Percentiles rank a stretch among this genome's conserved stretches.
These are phyloP conservation scores for Streptopelia turtur DNA, from an alignment of 2,797 vertebrate species.

Conservation along the genomic window DNA sequence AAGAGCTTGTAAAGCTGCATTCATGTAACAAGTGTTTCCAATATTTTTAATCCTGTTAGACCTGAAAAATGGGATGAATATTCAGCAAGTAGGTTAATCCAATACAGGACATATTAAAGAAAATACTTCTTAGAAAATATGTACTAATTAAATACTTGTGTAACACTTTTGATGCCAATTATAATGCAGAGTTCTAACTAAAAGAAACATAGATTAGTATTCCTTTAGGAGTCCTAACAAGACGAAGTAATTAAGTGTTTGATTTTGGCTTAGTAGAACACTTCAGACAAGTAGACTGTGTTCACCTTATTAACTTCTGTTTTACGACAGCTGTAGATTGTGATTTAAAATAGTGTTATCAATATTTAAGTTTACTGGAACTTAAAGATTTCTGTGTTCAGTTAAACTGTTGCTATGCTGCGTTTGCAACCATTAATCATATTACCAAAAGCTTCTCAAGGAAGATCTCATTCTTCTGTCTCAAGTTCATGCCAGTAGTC, in stretches of 20 bases:
- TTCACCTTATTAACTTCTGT: not conserved
- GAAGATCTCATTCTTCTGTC: not conserved
- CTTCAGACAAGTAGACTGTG: not conserved
- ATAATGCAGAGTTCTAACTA: not conserved
- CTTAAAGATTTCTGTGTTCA: not conserved
- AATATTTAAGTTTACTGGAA: not conserved
- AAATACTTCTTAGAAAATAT: not conserved
- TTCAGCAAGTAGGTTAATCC: not conserved
- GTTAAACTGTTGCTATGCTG: not conserved
- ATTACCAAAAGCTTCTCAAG: not conserved
- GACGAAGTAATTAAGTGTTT: not conserved
- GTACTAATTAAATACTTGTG: not conserved
- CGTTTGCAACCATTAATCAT: not conserved
- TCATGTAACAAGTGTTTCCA: slow-evolving; percentile 99
- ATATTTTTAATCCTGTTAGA: slow-evolving; percentile 98
- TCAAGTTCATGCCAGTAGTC: not conserved
- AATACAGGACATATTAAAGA: not conserved
- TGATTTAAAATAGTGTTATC: not conserved
- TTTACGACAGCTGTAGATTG: not conserved
- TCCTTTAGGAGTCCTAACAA: not conserved
- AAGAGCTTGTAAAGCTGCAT: slow-evolving; percentile 96
- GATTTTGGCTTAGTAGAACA: not conserved
- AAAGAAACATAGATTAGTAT: not conserved
- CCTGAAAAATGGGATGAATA: slow-evolving; percentile 79
- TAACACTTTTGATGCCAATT: not conserved